These are phyloP conservation scores for Antennarius maculatus DNA, from an alignment of 2,797 vertebrate genomes.

Conservation along the genomic window DNA sequence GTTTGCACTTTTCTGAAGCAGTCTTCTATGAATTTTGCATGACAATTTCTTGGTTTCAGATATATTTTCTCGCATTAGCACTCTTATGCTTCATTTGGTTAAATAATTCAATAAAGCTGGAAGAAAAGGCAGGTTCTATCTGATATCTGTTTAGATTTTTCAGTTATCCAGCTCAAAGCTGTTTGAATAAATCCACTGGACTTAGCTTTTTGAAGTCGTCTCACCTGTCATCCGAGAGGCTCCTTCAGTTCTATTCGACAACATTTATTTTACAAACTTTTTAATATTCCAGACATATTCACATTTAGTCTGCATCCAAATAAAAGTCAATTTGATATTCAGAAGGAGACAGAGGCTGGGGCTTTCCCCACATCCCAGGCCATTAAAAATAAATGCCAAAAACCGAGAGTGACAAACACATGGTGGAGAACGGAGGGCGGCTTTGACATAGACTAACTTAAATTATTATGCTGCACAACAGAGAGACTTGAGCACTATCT, in stretches of 20 bases:
- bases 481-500: conserved; percentile 42
- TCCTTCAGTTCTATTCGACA: neutral
- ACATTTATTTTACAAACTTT: conserved; percentile 16
- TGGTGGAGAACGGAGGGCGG: neutral
- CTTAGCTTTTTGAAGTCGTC: no score
- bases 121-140: conserved; percentile 7
- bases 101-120: neutral
- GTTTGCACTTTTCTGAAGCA: no score
- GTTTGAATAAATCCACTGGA: no score
- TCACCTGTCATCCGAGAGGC: no score
- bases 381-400: conserved; percentile 68
- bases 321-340: conserved; percentile 27
- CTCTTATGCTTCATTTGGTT: no score
- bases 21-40: no score
- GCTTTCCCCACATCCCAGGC: conserved; percentile 40
- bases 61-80: neutral
- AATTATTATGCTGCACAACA: conserved; percentile 44
- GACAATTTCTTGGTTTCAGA: no score
- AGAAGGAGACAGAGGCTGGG: conserved; percentile 32
- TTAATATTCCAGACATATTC: conserved; percentile 11
- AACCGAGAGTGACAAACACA: conserved; percentile 66
- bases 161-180: no score
- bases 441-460: conserved; percentile 68
- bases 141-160: no score
- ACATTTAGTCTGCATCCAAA: conserved; percentile 31